Base-by-base conservation (phyloP, 1,140 invertebrate genomes). In the Drosophila murphyi region DNA sequence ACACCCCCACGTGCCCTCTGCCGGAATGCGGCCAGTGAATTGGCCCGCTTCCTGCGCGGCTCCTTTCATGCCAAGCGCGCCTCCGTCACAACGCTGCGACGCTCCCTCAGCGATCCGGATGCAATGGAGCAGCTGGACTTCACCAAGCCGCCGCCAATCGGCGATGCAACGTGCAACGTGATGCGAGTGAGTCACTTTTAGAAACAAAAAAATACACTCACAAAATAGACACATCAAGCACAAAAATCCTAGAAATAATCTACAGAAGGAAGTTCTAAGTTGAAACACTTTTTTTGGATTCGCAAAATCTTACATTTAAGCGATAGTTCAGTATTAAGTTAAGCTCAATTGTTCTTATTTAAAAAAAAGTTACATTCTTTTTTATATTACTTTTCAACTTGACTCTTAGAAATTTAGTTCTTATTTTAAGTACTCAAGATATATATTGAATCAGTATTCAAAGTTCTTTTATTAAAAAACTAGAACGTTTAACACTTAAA, bases 121-220 rank as follows among this genome's bases (percentile, higher is more conserved):
- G 77, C 73, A 50, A 55, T 91, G 74, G 80, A 92, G 70, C 82
- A 92, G 35, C 52, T 90, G 77, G 89, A 91, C 60, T 91, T 91
- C 48, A 86, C 74, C 69, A 86, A 90, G 51, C 80, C 80, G 43
- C 80, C 63, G 5, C 74, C 77, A 1, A 62, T 86, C 20, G 61
- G 74, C 63, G 89, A 89, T 71, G 64, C 67, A 72, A 91, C 20
- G 20, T 20, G 81, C 72, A 86, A 91, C 50, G 64, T 77, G 43
- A 80, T 92, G 57, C 81, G 83, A 57, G 90, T 92, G 87, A 92
- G 90, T 92, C 91, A 90, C 80, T 91, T 91, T 82, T 91, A 89
- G 70, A 73, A 47, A 48, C 31, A 61, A 57, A n/a, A 39, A 54
- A 2, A n/a, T 10, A 41, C 0, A 10, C 8, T n/a, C 39, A 3